Evolutionary conservation across 2,888 invertebrate species (phyloP).

Genomic region (Barypeithes pellucidus): DNA sequence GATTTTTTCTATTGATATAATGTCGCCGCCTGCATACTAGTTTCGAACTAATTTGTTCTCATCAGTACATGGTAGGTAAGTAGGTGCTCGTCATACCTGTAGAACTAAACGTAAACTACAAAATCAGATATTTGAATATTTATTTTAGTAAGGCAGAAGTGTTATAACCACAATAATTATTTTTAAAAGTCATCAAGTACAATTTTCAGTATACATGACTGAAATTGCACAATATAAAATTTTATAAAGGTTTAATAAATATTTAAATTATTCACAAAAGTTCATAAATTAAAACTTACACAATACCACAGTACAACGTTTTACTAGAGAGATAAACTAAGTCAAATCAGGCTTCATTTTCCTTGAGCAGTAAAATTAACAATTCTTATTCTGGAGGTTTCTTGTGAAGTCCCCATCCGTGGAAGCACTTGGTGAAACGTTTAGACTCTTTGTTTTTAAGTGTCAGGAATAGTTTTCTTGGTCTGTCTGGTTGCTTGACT

Average conservation of each 20-base stretch:
- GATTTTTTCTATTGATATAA: too few species aligned
- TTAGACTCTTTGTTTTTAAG: conserved; percentile 97
- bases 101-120: too few species aligned
- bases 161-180: background rate
- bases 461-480: conserved; percentile 93
- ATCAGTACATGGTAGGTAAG: too few species aligned
- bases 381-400: conserved; percentile 79
- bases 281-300: conserved; percentile 20
- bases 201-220: conserved; percentile 1
- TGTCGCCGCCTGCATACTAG: too few species aligned
- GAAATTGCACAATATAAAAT: background rate
- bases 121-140: background rate
- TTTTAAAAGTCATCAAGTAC: conserved; percentile 6
- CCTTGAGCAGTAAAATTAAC: background rate
- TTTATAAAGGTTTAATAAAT: conserved; percentile 25
- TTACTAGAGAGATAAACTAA: conserved; percentile 1
- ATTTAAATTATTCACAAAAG: conserved; percentile 30
- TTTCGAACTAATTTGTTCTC: too few species aligned
- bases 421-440: conserved; percentile 98
- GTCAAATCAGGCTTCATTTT: background rate
- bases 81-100: too few species aligned
- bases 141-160: background rate
- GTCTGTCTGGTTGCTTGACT: conserved; percentile 92
- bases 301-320: background rate
- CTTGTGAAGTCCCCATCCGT: conserved; percentile 97